Conservation (phyloP, 2,113 vertebrate genomes). For the Steatornis caripensis region DNA sequence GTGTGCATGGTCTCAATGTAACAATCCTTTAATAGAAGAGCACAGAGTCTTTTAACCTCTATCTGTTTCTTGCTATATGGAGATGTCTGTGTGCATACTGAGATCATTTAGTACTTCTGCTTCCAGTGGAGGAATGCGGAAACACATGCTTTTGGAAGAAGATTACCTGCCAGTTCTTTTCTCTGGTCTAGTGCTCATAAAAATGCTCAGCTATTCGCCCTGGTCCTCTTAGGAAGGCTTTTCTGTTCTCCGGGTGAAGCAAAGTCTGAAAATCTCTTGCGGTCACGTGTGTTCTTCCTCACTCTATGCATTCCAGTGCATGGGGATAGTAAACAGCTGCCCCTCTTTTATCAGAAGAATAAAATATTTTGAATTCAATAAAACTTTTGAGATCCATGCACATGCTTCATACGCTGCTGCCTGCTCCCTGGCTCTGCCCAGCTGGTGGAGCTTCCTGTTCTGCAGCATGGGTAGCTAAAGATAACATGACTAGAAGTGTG, state of each 20-base stretch:
- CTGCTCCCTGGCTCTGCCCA: neutral
- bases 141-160: neutral
- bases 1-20: rapidly evolving
- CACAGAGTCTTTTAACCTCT: neutral
- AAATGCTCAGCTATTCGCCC: neutral
- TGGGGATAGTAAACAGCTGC: neutral
- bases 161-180: neutral
- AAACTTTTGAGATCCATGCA: neutral
- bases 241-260: too few species aligned
- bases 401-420: rapidly evolving
- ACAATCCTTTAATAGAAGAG: neutral
- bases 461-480: neutral
- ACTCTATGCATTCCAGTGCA: neutral
- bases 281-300: neutral
- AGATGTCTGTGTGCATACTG: neutral
- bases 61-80: neutral
- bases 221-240: neutral
- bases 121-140: neutral
- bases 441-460: neutral
- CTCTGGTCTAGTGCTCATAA: neutral
- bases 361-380: neutral
- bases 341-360: neutral
- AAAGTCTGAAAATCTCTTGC: neutral
- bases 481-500: neutral
- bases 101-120: neutral